Percentiles rank a stretch among this genome's conserved stretches.
phyloP scores from a whole-genome alignment of 2,797 vertebrate genomes.

The Psittacula echo region DNA sequence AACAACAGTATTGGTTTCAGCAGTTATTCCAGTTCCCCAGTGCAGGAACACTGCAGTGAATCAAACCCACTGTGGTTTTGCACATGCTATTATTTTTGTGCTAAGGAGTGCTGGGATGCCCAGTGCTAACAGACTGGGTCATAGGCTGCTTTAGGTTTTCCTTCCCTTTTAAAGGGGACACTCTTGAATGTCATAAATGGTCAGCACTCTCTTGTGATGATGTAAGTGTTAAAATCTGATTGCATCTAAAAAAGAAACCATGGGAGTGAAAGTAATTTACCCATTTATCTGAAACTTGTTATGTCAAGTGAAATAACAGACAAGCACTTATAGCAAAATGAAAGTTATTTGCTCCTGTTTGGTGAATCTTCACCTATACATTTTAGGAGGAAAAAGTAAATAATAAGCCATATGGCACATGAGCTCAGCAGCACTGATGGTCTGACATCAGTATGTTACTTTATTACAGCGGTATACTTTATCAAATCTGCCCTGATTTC shows the following conservation, averaged over 20 bases:
- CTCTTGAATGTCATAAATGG: not conserved
- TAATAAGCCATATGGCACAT: not conserved
- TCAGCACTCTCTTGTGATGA: not conserved
- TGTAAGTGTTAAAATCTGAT: not conserved
- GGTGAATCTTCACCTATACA: not conserved
- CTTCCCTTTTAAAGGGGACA: not conserved
- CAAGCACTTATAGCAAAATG: not conserved
- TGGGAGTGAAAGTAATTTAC: not conserved
- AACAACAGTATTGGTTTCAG: not conserved
- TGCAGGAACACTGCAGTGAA: not conserved
- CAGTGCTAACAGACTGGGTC: not conserved
- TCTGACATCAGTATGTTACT: not conserved
- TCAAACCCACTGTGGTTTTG: not conserved
- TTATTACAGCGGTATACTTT: not conserved
- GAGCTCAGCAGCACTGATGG: not conserved
- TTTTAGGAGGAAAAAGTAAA: constrained; percentile 8
- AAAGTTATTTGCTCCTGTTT: not conserved
- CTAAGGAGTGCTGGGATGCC: not conserved
- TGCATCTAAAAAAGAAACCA: not conserved
- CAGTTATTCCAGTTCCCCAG: not conserved
- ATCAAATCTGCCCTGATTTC: not conserved
- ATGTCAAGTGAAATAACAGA: not conserved
- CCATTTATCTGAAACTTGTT: constrained; percentile 24
- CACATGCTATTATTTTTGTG: not conserved
- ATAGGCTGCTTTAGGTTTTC: not conserved